phyloP scores from a whole-genome alignment of 92 coral and sea anemone genomes.

The Bergia puertoricense region DNA sequence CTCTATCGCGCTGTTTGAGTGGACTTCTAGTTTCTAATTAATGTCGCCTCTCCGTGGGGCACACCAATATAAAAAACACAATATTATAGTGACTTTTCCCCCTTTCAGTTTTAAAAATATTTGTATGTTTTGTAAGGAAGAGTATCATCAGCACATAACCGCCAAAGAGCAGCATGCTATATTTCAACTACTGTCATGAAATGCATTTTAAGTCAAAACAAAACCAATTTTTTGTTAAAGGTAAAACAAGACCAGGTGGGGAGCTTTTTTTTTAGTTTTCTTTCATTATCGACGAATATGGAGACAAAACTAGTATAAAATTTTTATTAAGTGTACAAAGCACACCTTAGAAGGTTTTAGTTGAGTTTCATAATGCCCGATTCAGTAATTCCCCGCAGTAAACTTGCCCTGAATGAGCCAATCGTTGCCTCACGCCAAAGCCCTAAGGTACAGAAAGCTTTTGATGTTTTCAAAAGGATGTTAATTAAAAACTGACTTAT shows the following conservation, averaged over 20 bases:
- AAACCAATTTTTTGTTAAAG: background rate
- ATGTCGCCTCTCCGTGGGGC: constrained; percentile 2
- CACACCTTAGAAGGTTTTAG: background rate
- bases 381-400: background rate
- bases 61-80: background rate
- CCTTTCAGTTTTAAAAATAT: constrained; percentile 11
- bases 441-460: background rate
- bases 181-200: background rate
- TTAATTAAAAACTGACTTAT: constrained; percentile 6
- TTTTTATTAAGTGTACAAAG: background rate
- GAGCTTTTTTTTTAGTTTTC: background rate
- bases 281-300: background rate
- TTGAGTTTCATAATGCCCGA: background rate
- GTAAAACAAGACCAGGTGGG: background rate
- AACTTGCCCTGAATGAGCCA: background rate
- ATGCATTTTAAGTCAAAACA: constrained; percentile 1
- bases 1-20: constrained; percentile 7
- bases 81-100: constrained; percentile 1
- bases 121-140: background rate
- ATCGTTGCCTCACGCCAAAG: background rate
- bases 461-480: constrained; percentile 9
- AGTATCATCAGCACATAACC: background rate
- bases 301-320: background rate
- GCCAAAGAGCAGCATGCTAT: background rate
- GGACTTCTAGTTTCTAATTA: constrained; percentile 5